Evolutionary conservation across 1,140 invertebrate species (phyloP).

Genomic region (Zaprionus camerounensis): DNA sequence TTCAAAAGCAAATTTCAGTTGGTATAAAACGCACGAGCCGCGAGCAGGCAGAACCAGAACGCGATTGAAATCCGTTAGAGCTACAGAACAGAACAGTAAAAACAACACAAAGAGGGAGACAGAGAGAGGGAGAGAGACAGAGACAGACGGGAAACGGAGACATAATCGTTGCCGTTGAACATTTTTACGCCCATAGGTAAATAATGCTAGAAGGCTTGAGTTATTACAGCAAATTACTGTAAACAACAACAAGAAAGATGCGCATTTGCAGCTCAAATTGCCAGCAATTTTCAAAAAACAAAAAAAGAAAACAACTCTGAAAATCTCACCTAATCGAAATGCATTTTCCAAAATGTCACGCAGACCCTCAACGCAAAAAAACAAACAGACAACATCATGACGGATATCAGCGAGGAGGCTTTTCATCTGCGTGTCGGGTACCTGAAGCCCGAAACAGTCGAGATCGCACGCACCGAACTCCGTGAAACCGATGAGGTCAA

Average conservation of each 20-base stretch:
- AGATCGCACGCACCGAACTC: conserved; percentile 88
- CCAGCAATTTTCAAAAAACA: conserved; percentile 20
- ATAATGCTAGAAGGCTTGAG: conserved; percentile 37
- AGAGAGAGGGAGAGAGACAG: not conserved
- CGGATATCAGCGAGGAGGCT: conserved; percentile 74
- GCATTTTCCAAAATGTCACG: conserved; percentile 59
- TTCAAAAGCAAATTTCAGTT: conserved; percentile 78
- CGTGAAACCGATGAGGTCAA: conserved; percentile 89
- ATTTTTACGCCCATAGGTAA: conserved; percentile 46
- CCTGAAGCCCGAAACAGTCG: conserved; percentile 84
- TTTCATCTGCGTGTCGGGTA: conserved; percentile 76
- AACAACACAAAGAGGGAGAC: conserved; percentile 19
- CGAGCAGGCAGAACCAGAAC: conserved; percentile 68
- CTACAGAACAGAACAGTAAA: conserved; percentile 32
- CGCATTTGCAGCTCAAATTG: conserved; percentile 4
- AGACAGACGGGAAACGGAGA: conserved; percentile 21
- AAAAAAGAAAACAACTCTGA: conserved; percentile 7
- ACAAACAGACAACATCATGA: conserved; percentile 44
- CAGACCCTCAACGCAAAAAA: conserved; percentile 38
- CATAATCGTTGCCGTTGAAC: conserved; percentile 16
- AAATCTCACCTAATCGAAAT: conserved; percentile 31
- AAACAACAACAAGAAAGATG: conserved; percentile 27
- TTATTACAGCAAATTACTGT: conserved; percentile 44
- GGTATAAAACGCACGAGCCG: conserved; percentile 69
- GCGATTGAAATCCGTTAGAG: conserved; percentile 47